Percentiles rank a stretch among this genome's conserved stretches.
Evolutionary conservation across 1,140 invertebrate species (phyloP).

Genomic region (Pararge aegeria): DNA sequence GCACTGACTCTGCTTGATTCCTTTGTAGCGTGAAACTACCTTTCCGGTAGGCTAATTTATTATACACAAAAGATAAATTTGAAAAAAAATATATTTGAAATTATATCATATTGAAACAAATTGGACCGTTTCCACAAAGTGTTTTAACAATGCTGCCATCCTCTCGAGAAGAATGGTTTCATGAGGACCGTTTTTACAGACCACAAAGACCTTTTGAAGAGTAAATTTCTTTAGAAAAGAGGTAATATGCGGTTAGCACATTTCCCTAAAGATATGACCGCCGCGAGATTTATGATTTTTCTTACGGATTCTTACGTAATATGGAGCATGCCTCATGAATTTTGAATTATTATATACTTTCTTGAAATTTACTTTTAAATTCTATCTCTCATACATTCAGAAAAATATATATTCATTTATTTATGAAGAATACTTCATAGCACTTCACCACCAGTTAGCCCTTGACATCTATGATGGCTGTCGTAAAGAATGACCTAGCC

Average conservation of each 20-base stretch:
- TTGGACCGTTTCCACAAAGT: slow-evolving; percentile 4
- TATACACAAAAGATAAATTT: background rate
- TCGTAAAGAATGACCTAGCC: too few species aligned
- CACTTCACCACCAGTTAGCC: too few species aligned
- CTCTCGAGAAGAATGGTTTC: slow-evolving; percentile 9
- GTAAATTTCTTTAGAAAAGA: slow-evolving; percentile 16
- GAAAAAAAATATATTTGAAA: slow-evolving; percentile 1
- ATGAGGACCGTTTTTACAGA: slow-evolving; percentile 11
- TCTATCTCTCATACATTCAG: background rate
- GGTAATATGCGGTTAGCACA: slow-evolving; percentile 27
- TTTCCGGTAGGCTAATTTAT: too few species aligned
- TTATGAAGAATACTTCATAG: too few species aligned
- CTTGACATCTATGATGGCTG: too few species aligned
- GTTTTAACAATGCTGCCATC: slow-evolving; percentile 1
- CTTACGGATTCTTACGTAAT: slow-evolving; percentile 8
- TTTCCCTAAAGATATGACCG: slow-evolving; percentile 27
- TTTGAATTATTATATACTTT: background rate
- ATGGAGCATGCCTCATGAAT: slow-evolving; percentile 8
- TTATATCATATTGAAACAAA: slow-evolving; percentile 11
- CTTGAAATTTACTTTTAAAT: slow-evolving; percentile 7
- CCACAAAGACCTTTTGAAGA: slow-evolving; percentile 18
- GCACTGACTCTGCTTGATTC: too few species aligned
- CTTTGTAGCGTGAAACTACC: too few species aligned
- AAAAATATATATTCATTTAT: too few species aligned
- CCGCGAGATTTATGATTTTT: slow-evolving; percentile 23